Percentiles rank a stretch among this genome's conserved stretches.
These are phyloP conservation scores for Conops quadrifasciatus DNA, from an alignment of 2,888 invertebrate species.

Conservation along the genomic window DNA sequence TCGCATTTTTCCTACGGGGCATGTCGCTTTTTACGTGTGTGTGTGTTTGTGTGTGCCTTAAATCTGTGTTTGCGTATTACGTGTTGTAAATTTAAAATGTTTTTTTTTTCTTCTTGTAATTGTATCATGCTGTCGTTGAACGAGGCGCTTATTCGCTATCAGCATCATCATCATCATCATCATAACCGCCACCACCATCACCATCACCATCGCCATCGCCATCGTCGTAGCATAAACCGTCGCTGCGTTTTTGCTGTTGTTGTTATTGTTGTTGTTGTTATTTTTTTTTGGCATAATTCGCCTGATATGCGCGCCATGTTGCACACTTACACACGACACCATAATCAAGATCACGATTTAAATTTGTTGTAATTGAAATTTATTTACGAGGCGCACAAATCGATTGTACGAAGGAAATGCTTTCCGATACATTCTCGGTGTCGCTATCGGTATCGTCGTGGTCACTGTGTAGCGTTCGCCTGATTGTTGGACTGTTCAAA, in stretches of 20 bases:
- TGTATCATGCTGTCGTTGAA: conserved; percentile 5
- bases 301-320: conserved; percentile 27
- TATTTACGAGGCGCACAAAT: conserved; percentile 41
- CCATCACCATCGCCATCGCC: not conserved
- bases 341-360: conserved; percentile 44
- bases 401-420: conserved; percentile 2
- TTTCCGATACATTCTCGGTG: not conserved
- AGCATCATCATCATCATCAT: not conserved
- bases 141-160: conserved; percentile 16
- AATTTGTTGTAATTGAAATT: conserved; percentile 45
- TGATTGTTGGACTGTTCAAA: conserved; percentile 14
- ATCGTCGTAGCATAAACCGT: too few species aligned
- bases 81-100: conserved; percentile 45
- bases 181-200: too few species aligned
- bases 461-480: not conserved
- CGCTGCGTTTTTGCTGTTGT: conserved; percentile 1
- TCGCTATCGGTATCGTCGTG: too few species aligned
- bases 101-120: conserved; percentile 31
- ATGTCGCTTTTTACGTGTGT: conserved; percentile 11
- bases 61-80: conserved; percentile 39
- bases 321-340: conserved; percentile 27
- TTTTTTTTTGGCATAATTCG: conserved; percentile 13
- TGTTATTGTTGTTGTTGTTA: conserved; percentile 1
- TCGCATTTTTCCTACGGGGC: not conserved
- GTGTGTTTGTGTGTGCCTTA: conserved; percentile 21